Evolutionary conservation across 2,113 vertebrate genomes (phyloP).

Genomic region (Syngnathus floridae): DNA sequence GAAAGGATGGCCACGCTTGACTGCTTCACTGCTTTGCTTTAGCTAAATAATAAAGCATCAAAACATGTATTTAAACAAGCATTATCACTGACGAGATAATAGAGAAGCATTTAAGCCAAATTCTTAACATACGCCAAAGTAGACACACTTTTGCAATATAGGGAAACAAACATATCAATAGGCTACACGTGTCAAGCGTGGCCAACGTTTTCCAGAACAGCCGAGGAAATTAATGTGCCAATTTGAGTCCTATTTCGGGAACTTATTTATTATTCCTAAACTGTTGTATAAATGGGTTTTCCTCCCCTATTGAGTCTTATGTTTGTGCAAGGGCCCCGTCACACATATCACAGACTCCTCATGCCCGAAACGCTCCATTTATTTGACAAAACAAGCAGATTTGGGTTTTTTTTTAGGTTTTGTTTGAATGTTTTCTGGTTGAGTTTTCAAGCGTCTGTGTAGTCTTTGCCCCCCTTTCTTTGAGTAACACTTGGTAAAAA

Average conservation of each 20-base stretch:
- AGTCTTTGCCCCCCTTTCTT: constrained; percentile 60
- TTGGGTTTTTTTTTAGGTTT: constrained; percentile 19
- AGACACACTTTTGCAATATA: not conserved
- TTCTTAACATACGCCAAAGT: not conserved
- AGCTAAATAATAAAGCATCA: not conserved
- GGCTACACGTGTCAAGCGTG: constrained; percentile 24
- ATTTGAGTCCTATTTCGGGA: constrained; percentile 68
- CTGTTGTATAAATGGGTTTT: constrained; percentile 56
- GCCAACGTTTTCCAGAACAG: constrained; percentile 22
- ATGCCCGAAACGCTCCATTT: constrained; percentile 22
- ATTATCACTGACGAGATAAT: not conserved
- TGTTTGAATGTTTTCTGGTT: constrained; percentile 47
- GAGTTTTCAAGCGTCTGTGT: constrained; percentile 71
- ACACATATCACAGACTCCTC: constrained; percentile 51
- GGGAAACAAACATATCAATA: constrained; percentile 4
- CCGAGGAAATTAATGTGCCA: constrained; percentile 64
- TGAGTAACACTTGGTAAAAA: constrained; percentile 48
- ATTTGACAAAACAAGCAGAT: constrained; percentile 28
- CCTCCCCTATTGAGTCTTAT: constrained; percentile 52
- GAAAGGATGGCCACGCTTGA: constrained; percentile 45
- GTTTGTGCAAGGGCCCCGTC: constrained; percentile 46
- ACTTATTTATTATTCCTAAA: constrained; percentile 66
- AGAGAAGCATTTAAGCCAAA: not conserved
- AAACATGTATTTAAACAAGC: not conserved
- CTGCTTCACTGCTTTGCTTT: constrained; percentile 12